Evolutionary conservation across 1,140 invertebrate species (phyloP).

Genomic region (Bilobella aurantiaca): DNA sequence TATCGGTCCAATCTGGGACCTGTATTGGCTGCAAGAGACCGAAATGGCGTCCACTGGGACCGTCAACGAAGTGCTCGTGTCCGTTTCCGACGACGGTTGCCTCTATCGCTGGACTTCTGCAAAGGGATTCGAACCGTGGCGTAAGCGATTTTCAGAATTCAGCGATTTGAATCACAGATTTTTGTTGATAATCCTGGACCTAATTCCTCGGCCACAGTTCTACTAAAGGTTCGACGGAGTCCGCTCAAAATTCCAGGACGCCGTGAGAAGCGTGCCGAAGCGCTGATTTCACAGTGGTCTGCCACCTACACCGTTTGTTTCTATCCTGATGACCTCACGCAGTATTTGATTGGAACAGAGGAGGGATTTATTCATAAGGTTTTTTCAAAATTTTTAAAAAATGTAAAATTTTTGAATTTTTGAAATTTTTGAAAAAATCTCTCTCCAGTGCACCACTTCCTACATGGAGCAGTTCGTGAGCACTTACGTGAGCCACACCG

Average conservation of each 20-base stretch:
- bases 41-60: conserved; percentile 20
- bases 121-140: conserved; percentile 27
- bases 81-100: conserved; percentile 31
- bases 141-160: conserved; percentile 12
- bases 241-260: conserved; percentile 29
- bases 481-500: conserved; percentile 40
- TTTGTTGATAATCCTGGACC: too few relatives aligned
- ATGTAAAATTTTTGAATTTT: neutral
- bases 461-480: conserved; percentile 26
- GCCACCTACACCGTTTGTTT: conserved; percentile 25
- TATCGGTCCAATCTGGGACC: conserved; percentile 30
- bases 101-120: conserved; percentile 23
- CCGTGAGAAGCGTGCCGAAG: conserved; percentile 26
- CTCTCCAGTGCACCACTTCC: conserved; percentile 24
- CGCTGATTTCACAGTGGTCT: conserved; percentile 22
- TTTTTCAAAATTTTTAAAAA: neutral
- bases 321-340: conserved; percentile 18
- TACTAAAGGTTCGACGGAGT: conserved; percentile 26
- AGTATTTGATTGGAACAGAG: conserved; percentile 30
- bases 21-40: conserved; percentile 25
- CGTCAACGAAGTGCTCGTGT: conserved; percentile 21
- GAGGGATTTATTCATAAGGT: conserved; percentile 34
- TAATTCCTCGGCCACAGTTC: neutral
- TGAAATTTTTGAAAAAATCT: neutral
- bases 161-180: too few relatives aligned